Conservation (phyloP, 2,113 vertebrate genomes). For the Myiopsitta monachus region DNA sequence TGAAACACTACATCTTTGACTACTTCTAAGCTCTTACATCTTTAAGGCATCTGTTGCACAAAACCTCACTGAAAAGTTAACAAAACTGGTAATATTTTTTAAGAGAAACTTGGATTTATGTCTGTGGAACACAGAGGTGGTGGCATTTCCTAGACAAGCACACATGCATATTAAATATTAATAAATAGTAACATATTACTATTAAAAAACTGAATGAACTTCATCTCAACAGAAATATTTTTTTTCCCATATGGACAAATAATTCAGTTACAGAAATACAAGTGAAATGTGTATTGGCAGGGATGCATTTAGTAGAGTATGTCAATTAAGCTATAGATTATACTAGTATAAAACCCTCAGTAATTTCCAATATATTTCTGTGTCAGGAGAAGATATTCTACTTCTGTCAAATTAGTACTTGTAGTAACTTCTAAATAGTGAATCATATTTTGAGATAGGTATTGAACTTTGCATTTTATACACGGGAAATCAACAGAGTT, state of each 20-base stretch:
- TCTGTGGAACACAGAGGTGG: neutral
- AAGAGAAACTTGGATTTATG: neutral
- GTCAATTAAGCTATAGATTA: neutral
- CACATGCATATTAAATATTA: neutral
- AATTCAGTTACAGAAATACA: neutral
- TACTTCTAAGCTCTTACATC: neutral
- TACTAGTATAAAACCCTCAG: neutral
- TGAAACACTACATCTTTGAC: neutral
- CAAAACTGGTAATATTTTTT: neutral
- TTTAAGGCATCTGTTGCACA: neutral
- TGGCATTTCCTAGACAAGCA: neutral
- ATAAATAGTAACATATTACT: neutral
- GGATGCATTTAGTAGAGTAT: neutral
- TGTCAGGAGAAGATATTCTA: neutral
- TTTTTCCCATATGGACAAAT: neutral
- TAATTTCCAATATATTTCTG: neutral
- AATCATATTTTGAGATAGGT: neutral
- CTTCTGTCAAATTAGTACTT: neutral
- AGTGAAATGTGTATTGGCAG: neutral
- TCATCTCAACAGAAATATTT: neutral
- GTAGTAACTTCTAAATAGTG: neutral
- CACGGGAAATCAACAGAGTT: neutral
- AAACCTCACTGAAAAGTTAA: neutral
- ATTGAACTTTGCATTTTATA: neutral
- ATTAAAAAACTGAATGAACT: neutral